A percentile compares a stretch with the other conserved stretches of the same genome.
Evolutionary conservation across 2,888 invertebrate species (phyloP).

Genomic region (Athalia rosae): DNA sequence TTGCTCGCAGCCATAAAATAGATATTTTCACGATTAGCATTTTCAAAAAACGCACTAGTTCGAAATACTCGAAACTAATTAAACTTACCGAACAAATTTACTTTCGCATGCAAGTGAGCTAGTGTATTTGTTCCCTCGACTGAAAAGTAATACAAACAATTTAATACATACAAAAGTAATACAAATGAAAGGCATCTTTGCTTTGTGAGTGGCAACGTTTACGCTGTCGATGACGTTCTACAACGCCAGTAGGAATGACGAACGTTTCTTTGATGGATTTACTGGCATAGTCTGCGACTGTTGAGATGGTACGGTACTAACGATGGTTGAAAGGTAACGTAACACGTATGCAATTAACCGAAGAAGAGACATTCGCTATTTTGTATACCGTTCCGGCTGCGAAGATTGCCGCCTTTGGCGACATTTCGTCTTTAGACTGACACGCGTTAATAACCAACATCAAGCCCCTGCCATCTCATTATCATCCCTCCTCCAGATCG

Average conservation of each 20-base stretch:
- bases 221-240: slow-evolving; percentile 43
- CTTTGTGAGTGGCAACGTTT: slow-evolving; percentile 37
- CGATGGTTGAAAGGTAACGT: slow-evolving; percentile 26
- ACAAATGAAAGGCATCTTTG: slow-evolving; percentile 33
- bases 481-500: slow-evolving; percentile 8
- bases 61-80: too few relatives aligned
- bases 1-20: too few relatives aligned
- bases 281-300: too few relatives aligned
- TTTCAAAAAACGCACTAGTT: too few relatives aligned
- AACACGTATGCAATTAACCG: slow-evolving; percentile 43
- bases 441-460: slow-evolving; percentile 38
- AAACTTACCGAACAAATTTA: slow-evolving; percentile 20
- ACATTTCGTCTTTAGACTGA: slow-evolving; percentile 25
- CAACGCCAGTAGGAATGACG: slow-evolving; percentile 36
- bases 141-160: slow-evolving; percentile 5
- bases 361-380: slow-evolving; percentile 35
- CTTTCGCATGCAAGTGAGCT: slow-evolving; percentile 12
- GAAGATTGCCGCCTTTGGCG: slow-evolving; percentile 43
- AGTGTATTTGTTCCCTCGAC: background rate
- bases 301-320: slow-evolving; percentile 15
- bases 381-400: slow-evolving; percentile 32
- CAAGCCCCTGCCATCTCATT: slow-evolving; percentile 8
- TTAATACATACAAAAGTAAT: slow-evolving; percentile 10
- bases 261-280: slow-evolving; percentile 19
- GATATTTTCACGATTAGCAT: too few relatives aligned